These are phyloP conservation scores for Phalacrocorax carbo DNA, from an alignment of 2,113 vertebrate genomes.

Conservation along the genomic window DNA sequence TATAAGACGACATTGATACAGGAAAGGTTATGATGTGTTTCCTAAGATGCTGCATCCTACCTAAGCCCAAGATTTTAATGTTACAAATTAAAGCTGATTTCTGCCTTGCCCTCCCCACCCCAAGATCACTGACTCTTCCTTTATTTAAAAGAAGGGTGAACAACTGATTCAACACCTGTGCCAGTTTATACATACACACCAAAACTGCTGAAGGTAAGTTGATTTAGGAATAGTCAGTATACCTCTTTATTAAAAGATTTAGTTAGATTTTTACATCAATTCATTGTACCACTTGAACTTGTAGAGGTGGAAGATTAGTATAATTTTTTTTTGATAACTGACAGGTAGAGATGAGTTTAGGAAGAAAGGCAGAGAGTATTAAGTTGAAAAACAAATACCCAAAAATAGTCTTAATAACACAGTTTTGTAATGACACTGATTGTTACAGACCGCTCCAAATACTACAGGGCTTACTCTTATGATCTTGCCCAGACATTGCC, in stretches of 20 bases:
- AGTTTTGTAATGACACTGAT: not conserved
- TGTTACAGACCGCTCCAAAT: not conserved
- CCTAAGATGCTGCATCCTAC: not conserved
- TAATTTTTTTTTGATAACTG: not conserved
- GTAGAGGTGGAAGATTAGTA: not conserved
- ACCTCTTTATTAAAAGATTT: not conserved
- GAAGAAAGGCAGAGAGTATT: not conserved
- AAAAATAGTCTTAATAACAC: not conserved
- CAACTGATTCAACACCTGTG: not conserved
- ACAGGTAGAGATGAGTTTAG: not conserved
- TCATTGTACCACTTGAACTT: not conserved
- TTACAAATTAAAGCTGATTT: not conserved
- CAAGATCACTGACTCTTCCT: not conserved
- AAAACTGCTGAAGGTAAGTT: not conserved
- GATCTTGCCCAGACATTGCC: not conserved
- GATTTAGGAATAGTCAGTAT: not conserved
- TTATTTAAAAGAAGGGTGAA: not conserved
- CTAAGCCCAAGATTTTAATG: not conserved
- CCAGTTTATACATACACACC: not conserved
- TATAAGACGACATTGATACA: not conserved
- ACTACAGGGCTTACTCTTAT: not conserved
- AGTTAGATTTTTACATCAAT: not conserved
- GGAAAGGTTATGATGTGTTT: not conserved
- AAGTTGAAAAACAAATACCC: not conserved
- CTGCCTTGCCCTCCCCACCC: rapidly evolving